Conservation (phyloP, 1,140 invertebrate species). For the Pectinophora gossypiella region DNA sequence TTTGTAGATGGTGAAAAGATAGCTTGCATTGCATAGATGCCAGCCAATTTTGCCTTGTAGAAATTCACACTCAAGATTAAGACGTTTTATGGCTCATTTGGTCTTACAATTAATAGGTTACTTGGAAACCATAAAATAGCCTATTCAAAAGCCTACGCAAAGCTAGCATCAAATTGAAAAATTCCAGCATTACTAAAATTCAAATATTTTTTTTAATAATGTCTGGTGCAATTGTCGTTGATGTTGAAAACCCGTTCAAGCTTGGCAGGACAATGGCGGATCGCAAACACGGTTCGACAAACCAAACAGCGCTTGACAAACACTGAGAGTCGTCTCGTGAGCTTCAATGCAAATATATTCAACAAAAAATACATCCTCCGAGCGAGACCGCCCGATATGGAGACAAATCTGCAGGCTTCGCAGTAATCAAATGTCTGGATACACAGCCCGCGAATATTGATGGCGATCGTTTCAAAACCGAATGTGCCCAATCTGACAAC, state of each 20-base stretch:
- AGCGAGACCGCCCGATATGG: constrained; percentile 11
- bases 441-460: not conserved
- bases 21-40: not conserved
- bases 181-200: no score
- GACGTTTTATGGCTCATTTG: not conserved
- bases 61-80: not conserved
- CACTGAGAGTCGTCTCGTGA: constrained; percentile 20
- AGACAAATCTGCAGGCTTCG: constrained; percentile 6
- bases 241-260: constrained; percentile 3
- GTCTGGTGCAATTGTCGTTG: not conserved
- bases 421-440: not conserved
- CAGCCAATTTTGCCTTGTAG: not conserved
- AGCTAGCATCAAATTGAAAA: no score
- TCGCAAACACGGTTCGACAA: constrained; percentile 40
- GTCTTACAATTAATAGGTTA: not conserved
- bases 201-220: no score
- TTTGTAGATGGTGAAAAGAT: not conserved
- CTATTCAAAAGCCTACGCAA: no score
- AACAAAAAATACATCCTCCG: constrained; percentile 13
- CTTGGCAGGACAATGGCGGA: constrained; percentile 37
- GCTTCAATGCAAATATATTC: constrained; percentile 30
- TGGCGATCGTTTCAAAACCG: not conserved
- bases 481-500: not conserved
- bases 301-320: constrained; percentile 45
- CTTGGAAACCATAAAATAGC: no score